These are phyloP conservation scores for Strigamia maritima DNA, from an alignment of 2,888 invertebrate genomes.

Conservation along the genomic window DNA sequence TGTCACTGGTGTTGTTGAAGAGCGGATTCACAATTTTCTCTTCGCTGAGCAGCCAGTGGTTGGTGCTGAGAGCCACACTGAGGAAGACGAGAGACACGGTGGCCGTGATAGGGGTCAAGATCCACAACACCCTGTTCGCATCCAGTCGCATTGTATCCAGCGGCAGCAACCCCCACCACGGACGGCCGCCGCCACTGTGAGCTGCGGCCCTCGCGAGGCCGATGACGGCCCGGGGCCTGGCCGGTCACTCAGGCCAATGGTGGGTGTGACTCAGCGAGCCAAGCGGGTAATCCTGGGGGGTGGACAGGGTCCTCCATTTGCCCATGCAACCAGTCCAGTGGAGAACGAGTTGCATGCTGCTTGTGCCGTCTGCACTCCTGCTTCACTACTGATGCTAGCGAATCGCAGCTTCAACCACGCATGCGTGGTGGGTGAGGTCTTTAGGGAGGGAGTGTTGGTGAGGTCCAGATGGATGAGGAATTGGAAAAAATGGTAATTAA, in stretches of 20 bases:
- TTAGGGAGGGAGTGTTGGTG: not conserved
- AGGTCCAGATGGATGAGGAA: not conserved
- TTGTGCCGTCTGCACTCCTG: not conserved
- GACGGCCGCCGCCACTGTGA: not conserved
- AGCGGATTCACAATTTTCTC: slow-evolving; percentile 76
- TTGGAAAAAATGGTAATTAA: not conserved
- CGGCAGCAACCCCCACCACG: slow-evolving; percentile 16
- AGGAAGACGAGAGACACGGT: slow-evolving; percentile 69
- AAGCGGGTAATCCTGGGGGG: not conserved
- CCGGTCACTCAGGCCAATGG: not conserved
- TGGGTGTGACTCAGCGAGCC: not conserved
- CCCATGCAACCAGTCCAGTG: not conserved
- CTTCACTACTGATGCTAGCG: not conserved
- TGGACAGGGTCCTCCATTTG: not conserved
- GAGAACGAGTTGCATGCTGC: not conserved
- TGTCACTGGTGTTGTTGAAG: slow-evolving; percentile 71
- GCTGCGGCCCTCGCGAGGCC: not conserved
- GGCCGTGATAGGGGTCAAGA: slow-evolving; percentile 59
- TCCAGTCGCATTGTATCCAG: slow-evolving; percentile 42
- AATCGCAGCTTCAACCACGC: not conserved
- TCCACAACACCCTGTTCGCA: slow-evolving; percentile 45
- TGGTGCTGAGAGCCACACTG: slow-evolving; percentile 69
- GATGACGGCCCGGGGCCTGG: not conserved
- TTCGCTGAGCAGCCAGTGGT: slow-evolving; percentile 82
- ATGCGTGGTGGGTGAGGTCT: not conserved